Base-by-base conservation (phyloP, 2,797 vertebrate genomes). In the Chloroceryle inda region DNA sequence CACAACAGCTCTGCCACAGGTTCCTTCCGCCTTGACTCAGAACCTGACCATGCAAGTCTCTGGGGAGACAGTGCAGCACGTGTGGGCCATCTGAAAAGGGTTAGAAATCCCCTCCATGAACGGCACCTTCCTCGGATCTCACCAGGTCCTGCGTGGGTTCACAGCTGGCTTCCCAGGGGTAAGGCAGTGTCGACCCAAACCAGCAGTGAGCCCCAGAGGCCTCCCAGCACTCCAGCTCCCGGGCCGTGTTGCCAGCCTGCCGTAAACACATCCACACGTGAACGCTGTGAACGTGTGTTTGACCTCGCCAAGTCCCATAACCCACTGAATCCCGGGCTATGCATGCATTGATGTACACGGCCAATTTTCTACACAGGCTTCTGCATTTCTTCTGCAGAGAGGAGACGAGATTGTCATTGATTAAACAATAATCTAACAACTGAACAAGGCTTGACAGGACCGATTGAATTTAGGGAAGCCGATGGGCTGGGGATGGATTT, bases 401-500 rank as follows among this genome's bases (percentile, higher is more conserved):
- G 29, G 23, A 74, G 47, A 52, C 0, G 0, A 92, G 38, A 63
- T 24, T 62, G 33, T 42, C 84, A 93, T 52, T 88, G 74, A 92
- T 86, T 63, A 95, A 73, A 44, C n/a, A 78, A 81, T 73, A 61
- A 89, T 31, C 68, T 74, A 78, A 87, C 37, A 86, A n/a, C 59
- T 81, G 44, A 92, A 78, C 7, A n/a, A 27, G n/a, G 52, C 44
- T 52, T 85, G 67, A 92, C 23, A 92, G 37, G 62, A 50, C 8
- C 1, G 0, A 81, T 4, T 66, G 40, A 47, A 74, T 59, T 31
- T 50, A 45, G 72, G 86, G 45, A 38, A 74, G 33, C 13, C 5
- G 29, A 11, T 23, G 62, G 20, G 64, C 44, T 73, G 27, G 29
- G 49, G 63, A 89, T 24, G 31, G 56, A 83, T 61, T 91, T 78